A percentile compares a stretch with the other conserved stretches of the same genome.
phyloP scores from a whole-genome alignment of 2,888 invertebrate species.

The Ophion ventricosus region DNA sequence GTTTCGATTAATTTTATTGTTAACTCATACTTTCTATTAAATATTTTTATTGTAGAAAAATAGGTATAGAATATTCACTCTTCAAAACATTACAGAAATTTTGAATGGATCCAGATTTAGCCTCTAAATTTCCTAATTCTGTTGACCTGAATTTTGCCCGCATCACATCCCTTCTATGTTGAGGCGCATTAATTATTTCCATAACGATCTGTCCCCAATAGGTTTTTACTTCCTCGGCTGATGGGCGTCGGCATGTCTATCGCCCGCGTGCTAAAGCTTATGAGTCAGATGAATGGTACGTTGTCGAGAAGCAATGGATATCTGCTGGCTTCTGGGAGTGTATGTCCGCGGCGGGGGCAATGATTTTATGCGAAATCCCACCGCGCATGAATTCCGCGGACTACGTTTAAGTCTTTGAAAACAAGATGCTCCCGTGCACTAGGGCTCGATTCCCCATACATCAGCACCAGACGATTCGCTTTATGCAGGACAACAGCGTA shows the following conservation, averaged over 20 bases:
- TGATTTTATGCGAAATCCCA: conserved; percentile 45
- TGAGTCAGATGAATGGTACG: conserved; percentile 6
- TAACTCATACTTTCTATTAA: too few species aligned
- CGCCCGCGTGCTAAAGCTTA: conserved; percentile 11
- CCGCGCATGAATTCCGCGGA: conserved; percentile 50
- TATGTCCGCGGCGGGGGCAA: conserved; percentile 52
- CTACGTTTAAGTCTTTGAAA: conserved; percentile 61
- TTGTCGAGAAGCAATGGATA: conserved; percentile 25
- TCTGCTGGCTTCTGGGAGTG: conserved; percentile 61
- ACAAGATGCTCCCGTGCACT: conserved; percentile 59
- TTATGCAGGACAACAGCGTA: conserved; percentile 66
- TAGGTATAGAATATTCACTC: too few species aligned
- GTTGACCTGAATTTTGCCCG: not conserved
- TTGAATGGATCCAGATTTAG: too few species aligned
- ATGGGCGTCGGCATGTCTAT: conserved; percentile 32
- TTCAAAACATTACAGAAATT: too few species aligned
- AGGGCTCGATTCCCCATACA: conserved; percentile 44
- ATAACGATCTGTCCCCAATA: not conserved
- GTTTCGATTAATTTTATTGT: too few species aligned
- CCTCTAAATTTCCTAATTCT: too few species aligned
- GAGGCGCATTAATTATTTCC: not conserved
- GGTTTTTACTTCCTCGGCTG: conserved; percentile 39
- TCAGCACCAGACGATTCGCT: conserved; percentile 28
- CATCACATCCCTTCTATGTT: not conserved
- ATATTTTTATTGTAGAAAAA: too few species aligned